phyloP scores from a whole-genome alignment of 2,113 vertebrate species.

The Dolichallabes microphthalmus region DNA sequence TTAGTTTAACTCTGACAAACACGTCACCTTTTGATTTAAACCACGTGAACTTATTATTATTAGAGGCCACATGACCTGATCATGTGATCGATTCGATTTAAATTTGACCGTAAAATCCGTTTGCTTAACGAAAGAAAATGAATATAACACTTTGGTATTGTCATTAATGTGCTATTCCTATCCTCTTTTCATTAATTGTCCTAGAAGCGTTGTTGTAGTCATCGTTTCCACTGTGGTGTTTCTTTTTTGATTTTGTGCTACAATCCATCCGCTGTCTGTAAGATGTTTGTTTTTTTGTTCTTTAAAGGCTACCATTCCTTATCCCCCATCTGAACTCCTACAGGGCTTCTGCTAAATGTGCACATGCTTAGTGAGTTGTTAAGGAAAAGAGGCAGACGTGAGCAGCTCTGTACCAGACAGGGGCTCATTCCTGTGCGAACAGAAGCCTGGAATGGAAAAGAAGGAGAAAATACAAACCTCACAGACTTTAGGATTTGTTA shows the following conservation, averaged over 20 bases:
- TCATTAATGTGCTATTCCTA: not conserved
- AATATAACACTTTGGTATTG: not conserved
- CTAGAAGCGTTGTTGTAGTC: not conserved
- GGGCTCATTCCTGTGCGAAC: not conserved
- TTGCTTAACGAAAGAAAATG: not conserved
- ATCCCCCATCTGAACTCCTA: not conserved
- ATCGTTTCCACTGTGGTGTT: not conserved
- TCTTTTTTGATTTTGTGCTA: not conserved
- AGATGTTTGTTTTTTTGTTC: not conserved
- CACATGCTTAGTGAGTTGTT: not conserved
- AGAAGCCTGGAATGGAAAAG: not conserved
- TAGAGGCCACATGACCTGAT: not conserved
- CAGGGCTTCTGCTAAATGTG: not conserved
- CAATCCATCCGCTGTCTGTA: not conserved
- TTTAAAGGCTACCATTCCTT: not conserved
- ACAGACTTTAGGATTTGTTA: not conserved
- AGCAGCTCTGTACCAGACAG: not conserved
- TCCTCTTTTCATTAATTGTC: not conserved
- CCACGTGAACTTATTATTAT: not conserved
- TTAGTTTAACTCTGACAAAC: constrained; percentile 64
- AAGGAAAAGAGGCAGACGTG: not conserved
- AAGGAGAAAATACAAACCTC: not conserved
- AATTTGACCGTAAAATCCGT: not conserved
- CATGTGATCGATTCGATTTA: not conserved
- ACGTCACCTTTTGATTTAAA: constrained; percentile 62